Conservation (phyloP, 2,113 vertebrate species). For the Atrichornis clamosus region DNA sequence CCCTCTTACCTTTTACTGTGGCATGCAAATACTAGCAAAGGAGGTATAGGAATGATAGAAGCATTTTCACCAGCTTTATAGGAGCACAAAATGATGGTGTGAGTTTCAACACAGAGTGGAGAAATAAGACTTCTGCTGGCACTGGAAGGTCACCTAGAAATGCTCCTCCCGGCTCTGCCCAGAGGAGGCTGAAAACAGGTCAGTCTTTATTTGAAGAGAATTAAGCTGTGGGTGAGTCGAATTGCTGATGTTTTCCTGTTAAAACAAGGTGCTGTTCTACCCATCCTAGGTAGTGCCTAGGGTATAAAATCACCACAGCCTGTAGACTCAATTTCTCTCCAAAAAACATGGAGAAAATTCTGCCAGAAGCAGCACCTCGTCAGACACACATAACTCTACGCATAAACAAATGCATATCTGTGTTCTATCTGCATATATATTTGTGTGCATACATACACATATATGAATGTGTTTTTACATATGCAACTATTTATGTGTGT, state of each 20-base stretch:
- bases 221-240: not conserved
- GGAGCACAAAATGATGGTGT: not conserved
- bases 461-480: not conserved
- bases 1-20: not conserved
- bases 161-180: not conserved
- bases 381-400: not conserved
- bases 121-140: not conserved
- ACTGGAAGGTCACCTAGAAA: not conserved
- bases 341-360: not conserved
- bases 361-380: not conserved
- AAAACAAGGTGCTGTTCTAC: not conserved
- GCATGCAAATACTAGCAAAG: not conserved
- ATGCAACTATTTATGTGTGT: not conserved
- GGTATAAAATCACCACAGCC: fast-evolving
- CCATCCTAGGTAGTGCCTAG: not conserved
- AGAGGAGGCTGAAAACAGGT: not conserved
- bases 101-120: not conserved
- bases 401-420: not conserved
- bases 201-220: slow-evolving; percentile 3
- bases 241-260: not conserved
- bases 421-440: not conserved
- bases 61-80: not conserved
- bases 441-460: not conserved
- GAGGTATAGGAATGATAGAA: not conserved
- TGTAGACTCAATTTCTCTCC: not conserved